Percentiles rank a stretch among this genome's conserved stretches.
phyloP scores from a whole-genome alignment of 2,888 invertebrate species.

The Timema cristinae region DNA sequence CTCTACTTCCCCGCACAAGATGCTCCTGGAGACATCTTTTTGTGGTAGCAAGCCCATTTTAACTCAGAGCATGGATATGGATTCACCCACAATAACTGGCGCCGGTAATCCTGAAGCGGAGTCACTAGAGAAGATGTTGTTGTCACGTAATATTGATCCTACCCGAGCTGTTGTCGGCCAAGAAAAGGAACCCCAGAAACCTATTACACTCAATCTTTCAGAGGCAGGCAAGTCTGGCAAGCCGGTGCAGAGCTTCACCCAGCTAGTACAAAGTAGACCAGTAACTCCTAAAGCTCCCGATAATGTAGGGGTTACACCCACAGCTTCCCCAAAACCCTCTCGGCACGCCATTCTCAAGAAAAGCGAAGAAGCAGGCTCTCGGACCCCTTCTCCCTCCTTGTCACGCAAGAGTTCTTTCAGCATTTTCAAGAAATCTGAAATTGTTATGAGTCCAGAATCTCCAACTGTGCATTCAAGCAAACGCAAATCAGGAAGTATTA shows the following conservation, averaged over 20 bases:
- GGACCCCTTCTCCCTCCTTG: slow-evolving; percentile 65
- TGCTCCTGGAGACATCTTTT: slow-evolving; percentile 85
- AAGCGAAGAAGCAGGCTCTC: slow-evolving; percentile 42
- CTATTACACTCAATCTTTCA: slow-evolving; percentile 28
- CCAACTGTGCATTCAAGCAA: slow-evolving; percentile 49
- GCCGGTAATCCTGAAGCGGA: slow-evolving; percentile 24
- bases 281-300: slow-evolving; percentile 13
- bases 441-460: slow-evolving; percentile 57
- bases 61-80: slow-evolving; percentile 39
- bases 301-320: slow-evolving; percentile 19
- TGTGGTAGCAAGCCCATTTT: slow-evolving; percentile 73
- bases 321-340: slow-evolving; percentile 30
- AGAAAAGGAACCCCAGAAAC: slow-evolving; percentile 27
- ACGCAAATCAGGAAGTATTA: slow-evolving; percentile 38
- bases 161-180: slow-evolving; percentile 23
- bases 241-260: slow-evolving; percentile 27
- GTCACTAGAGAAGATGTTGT: slow-evolving; percentile 26
- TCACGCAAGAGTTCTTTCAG: slow-evolving; percentile 80
- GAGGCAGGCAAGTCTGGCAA: slow-evolving; percentile 23
- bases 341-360: slow-evolving; percentile 33
- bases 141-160: slow-evolving; percentile 24
- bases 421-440: slow-evolving; percentile 69
- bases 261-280: slow-evolving; percentile 23
- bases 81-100: slow-evolving; percentile 25
- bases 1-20: slow-evolving; percentile 81